Evolutionary conservation across 2,888 invertebrate species (phyloP), one percentile per base, ranked within the genome.

Genomic region (Lycophotia porphyrea): DNA sequence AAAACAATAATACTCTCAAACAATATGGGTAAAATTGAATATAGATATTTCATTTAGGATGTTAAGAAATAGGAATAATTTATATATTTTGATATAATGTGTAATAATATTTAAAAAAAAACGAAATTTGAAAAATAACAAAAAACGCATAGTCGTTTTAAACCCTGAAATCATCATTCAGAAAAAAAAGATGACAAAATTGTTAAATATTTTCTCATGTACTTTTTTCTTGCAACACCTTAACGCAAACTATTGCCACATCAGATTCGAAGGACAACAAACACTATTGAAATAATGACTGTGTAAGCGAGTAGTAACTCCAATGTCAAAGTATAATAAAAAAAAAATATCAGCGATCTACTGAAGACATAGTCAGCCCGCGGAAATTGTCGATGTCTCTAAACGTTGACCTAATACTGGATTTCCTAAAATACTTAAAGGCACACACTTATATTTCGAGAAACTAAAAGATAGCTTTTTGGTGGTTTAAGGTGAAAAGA

Each of bases 231-330:
- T 77, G 55, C 79, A 71, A 79, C 47, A 82, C 67, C 36, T 79
- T 36, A 73, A 75, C 18, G 64, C 72, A 65, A 73, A 76, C 49
- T 65, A 68, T 82, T 80, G 71, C 76, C 64, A 76, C 75, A 80
- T 66, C 63, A 49, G 60, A 82, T 73, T 47, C 70, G 66, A 63
- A 65, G 76, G 65, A 83, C 64, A 72, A 74, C 63, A 73, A 72
- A 74, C 63, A 73, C 71, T 71, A 70, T 70, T 70, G 61, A 69
- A 75, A 65, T 73, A 80, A 76, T 74, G 67, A 69, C 52, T 71
- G 52, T 47, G 61, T 66, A 52, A 73, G 69, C 67, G 49, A 73
- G 42, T 68, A 65, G 36, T 47, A 67, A 65, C 58, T 70, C 61
- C 39, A 74, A 74, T 82, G 78, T 64, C 71, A 77, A 63, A 71